Percentiles rank a stretch among this genome's conserved stretches.
These are phyloP conservation scores for Petrophora chlorosata DNA, from an alignment of 2,888 invertebrate genomes.

Conservation along the genomic window DNA sequence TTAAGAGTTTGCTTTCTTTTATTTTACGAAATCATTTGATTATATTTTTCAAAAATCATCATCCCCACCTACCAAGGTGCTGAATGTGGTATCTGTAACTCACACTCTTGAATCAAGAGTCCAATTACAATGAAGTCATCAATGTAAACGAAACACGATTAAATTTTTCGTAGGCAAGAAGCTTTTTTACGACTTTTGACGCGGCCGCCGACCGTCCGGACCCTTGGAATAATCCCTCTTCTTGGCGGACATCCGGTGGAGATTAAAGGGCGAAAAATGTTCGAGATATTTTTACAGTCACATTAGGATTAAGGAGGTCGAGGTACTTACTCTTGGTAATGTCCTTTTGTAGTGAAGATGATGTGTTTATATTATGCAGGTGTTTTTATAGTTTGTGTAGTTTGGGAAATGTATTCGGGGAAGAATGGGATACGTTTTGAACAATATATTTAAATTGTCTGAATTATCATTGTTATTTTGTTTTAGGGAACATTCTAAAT, in stretches of 20 bases:
- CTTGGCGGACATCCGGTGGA: slow-evolving; percentile 35
- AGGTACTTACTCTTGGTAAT: slow-evolving; percentile 19
- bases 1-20: no score
- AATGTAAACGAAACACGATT: slow-evolving; percentile 8
- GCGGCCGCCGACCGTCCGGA: slow-evolving; percentile 4
- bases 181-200: slow-evolving; percentile 19
- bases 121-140: slow-evolving; percentile 1
- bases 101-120: neutral
- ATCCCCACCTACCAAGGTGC: no score
- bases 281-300: slow-evolving; percentile 37
- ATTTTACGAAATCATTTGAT: no score
- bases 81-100: no score
- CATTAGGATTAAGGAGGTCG: slow-evolving; percentile 29
- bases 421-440: no score
- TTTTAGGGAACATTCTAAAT: no score
- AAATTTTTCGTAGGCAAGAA: slow-evolving; percentile 9
- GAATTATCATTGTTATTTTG: no score
- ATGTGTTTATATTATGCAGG: slow-evolving; percentile 13
- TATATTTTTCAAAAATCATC: no score
- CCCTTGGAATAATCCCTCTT: slow-evolving; percentile 33
- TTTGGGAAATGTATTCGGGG: no score
- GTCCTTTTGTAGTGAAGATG: slow-evolving; percentile 25
- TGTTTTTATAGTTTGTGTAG: neutral
- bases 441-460: no score
- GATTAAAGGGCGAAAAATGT: slow-evolving; percentile 40